Evolutionary conservation across 2,888 invertebrate species (phyloP), one percentile per base, ranked within the genome.

Genomic region (Mythimna pallens): DNA sequence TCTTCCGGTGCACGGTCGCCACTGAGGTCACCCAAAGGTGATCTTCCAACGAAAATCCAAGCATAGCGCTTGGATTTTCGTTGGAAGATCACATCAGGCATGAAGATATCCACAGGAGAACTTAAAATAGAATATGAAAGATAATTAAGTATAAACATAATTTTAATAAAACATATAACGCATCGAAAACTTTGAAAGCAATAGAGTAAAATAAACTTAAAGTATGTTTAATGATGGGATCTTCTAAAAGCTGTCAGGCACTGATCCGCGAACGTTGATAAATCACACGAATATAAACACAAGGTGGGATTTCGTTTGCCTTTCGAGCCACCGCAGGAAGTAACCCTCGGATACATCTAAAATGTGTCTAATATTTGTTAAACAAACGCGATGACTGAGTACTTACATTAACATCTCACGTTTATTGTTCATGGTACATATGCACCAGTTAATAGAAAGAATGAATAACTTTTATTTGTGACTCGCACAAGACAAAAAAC

Each of bases 231-330:
- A 90, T 88, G 87, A 90, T 84, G 87, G 90, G 90, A 90, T 93
- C 91, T 91, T 91, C 91, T 92, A 84, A 90, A 88, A 87, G 85
- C 85, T 85, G 89, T 86, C 88, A n/a, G 87, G 79, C 79, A 70
- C 89, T 95, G 93, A 95, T 95, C 95, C 94, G 88, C 88, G 79
- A 85, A 85, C 86, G 89, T 88, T 91, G 92, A 93, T 94, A 94
- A 92, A 95, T 94, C 92, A 93, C 95, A 95, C 95, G 94, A 93
- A 93, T 87, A 84, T 91, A 94, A 95, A 94, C 94, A 94, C 71
- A 85, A 88, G 87, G 83, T 89, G 86, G 86, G 87, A 78, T 82
- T 86, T 83, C 76, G 78, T 83, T 84, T 82, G 80, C 82, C 73
- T 80, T 76, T 68, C 36, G 68, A 74, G 69, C 58, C 79, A 81